phyloP scores from a whole-genome alignment of 2,888 invertebrate genomes.

The Pachydiplax longipennis region DNA sequence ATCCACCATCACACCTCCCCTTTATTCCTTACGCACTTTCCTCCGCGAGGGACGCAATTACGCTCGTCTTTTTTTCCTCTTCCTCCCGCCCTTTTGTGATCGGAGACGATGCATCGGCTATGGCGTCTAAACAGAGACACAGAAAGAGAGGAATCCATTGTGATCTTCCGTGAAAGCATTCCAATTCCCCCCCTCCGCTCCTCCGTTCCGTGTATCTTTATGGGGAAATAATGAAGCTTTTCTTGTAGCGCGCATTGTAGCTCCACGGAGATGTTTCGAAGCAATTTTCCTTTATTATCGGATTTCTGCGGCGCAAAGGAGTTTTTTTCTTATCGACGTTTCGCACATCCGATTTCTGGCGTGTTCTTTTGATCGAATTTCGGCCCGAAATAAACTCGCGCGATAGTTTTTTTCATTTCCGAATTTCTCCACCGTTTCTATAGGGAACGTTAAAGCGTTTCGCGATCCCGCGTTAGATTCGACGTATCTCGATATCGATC shows the following conservation, averaged over 20 bases:
- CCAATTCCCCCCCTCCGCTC: background rate
- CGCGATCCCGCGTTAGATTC: background rate
- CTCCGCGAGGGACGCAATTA: background rate
- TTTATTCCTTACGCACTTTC: background rate
- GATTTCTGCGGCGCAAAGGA: background rate
- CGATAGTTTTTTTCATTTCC: background rate
- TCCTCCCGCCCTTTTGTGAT: background rate
- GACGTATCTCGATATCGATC: background rate
- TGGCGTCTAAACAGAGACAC: conserved; percentile 2
- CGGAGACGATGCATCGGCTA: conserved; percentile 36
- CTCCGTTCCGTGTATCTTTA: conserved; percentile 11
- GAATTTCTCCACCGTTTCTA: too few species aligned
- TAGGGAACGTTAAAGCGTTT: too few species aligned
- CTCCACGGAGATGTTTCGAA: background rate
- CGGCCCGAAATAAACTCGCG: background rate
- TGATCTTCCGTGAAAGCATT: conserved; percentile 33
- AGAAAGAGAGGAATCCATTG: conserved; percentile 13
- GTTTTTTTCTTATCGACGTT: background rate
- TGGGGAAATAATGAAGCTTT: conserved; percentile 44
- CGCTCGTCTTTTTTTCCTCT: background rate
- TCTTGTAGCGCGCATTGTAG: conserved; percentile 29
- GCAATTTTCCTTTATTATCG: conserved; percentile 39
- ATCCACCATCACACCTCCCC: conserved; percentile 47
- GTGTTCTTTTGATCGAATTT: background rate
- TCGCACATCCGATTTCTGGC: background rate